Evolutionary conservation across 1,140 invertebrate species (phyloP), one percentile per base, ranked within the genome.

Genomic region (Zophobas morio): DNA sequence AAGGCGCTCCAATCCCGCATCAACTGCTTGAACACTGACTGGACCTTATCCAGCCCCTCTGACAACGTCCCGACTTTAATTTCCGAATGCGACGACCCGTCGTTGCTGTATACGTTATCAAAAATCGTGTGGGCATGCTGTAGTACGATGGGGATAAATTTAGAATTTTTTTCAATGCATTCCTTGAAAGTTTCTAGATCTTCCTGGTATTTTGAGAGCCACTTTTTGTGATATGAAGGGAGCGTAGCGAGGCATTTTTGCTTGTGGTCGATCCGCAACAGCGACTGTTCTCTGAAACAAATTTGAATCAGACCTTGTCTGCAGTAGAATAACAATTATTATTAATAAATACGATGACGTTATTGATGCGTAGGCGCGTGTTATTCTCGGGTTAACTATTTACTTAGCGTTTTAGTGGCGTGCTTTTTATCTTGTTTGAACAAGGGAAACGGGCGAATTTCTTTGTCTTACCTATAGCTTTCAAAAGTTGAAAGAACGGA

Each of bases 1-100:
- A 94, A 92, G 0, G 88, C 85, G 82, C 96, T 97, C 98, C 98
- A 99, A 87, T 99, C 98, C 34, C 98, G 88, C 2, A 97, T 95
- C 84, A 99, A 92, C 85, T 99, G 97, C 86, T 98, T 98, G 76
- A 99, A 88, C 1, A 97, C 96, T 36, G 95, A 94, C 85, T 97
- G 94, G 1, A 98, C 95, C 87, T 97, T 96, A 81, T 95, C 94
- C 83, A 94, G 91, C 94, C 94, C 94, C 76, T 88, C 83, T 6
- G 83, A 75, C 32, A 86, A 70, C 8, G 80, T 81, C 40, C 84
- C 78, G 47, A 84, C 81, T 72, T 83, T 75, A 71, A 81, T 79
- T 76, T 85, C 84, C 6, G 85, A 84, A 73, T 87, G 85, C 63
- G 85, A 71, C 2, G 81, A 75, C 8, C 76, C 79, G 20, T 84